Evolutionary conservation across 2,888 invertebrate species (phyloP), one percentile per base, ranked within the genome.

Genomic region (Drosophila paranaensis): DNA sequence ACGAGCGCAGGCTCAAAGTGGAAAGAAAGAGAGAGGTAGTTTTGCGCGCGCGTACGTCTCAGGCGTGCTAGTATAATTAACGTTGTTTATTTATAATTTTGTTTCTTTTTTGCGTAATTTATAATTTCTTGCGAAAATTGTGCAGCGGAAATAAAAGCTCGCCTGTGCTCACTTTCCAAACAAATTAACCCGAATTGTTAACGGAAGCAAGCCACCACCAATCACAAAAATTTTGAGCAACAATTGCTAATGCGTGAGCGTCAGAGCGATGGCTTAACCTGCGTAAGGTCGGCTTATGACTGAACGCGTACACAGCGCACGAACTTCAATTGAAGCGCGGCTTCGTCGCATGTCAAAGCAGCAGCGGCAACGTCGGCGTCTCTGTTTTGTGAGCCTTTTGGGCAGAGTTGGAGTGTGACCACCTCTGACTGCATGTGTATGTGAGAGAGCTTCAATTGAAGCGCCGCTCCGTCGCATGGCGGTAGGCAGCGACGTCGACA

Each of bases 181-280:
- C 68, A 88, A 88, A 85, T 88, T 86, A 85, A 74, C 90, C 88
- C 88, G 77, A 89, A 89, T 80, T 73, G 70, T 58, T 39, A 79
- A 74, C 89, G 89, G 89, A 85, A 85, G 66, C 77, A 50, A 55
- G 56, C 33, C 9, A 70, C 39, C 54, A 30, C 48, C 46, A 58
- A 67, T 48, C 53, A 37, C 48, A 20, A 65, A 67, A 61, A 61
- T 51, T 54, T 48, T 33, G 10, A 46, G 58, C 48, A 58, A 62
- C 61, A 69, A 81, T 67, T 77, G 62, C 42, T 57, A 63, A 55
- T 74, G 81, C 73, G 77, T 79, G 73, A 58, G 54, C 63, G 53
- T 39, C 56, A 48, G 64, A 53, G 69, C 50, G 2, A 50, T 58
- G 71, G 71, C 71, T 81, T 81, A 83, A 80, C 81, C 74, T 81